Base-by-base conservation (phyloP, 37 sponge, comb jelly and placozoan genomes). In the Hormiphora californensis region DNA sequence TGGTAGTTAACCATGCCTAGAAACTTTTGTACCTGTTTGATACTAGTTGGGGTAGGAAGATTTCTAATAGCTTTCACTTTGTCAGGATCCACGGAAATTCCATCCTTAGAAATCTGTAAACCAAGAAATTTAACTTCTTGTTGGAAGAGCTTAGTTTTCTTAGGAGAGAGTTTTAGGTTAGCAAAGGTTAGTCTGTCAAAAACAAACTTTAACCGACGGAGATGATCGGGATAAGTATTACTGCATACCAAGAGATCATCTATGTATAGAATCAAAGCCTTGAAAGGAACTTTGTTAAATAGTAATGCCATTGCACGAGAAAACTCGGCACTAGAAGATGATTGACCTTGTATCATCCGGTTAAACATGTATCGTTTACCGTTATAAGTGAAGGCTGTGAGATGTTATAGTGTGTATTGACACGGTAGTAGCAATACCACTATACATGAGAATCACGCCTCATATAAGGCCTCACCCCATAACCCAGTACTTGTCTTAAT, bases 341-440 rank as follows among this genome's bases (percentile, higher is more conserved):
- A 43, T 17, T 40, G 41, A 41, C 81, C 81, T 46, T 27, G 9
- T 40, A 32, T 22, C 41, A 73, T 15, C n/a, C 81, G 81, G 19
- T 39, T 73, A 1, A n/a, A 28, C 81, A 73, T 73, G 81, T 73
- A 73, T 33, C 44, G 7, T 22, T 39, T 73, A 11, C 81, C 81
- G 4, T 41, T 41, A 23, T 73, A 41, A 15, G 27, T n/a, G 25
- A 73, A 73, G 0, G 44, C 27, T 1, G 81, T 73, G 27, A 73
- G 38, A 21, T 8, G 27, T 40, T 73, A n/a, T n/a, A n/a, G n/a
- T n/a, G n/a, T n/a, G n/a, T n/a, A n/a, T n/a, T n/a, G n/a, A n/a
- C n/a, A n/a, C n/a, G n/a, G n/a, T n/a, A n/a, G n/a, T n/a, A n/a
- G n/a, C n/a, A n/a, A n/a, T n/a, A n/a, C n/a, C n/a, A n/a, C n/a